Base-by-base conservation (phyloP, 2,888 invertebrate species). In the Harpalus rubripes region DNA sequence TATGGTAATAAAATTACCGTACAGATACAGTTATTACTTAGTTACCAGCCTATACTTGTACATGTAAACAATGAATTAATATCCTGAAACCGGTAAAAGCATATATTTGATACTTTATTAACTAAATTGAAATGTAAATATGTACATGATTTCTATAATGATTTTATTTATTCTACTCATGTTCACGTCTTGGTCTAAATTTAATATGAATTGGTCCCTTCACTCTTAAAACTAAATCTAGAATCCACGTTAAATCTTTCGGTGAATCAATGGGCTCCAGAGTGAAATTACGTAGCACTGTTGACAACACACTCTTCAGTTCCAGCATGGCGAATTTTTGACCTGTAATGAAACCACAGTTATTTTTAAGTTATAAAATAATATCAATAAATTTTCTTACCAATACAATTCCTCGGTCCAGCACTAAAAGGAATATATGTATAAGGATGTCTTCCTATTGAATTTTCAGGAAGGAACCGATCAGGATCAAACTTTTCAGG, bases 401-500 rank as follows among this genome's bases (percentile, higher is more conserved):
- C 95, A 86, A 95, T 94, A 87, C 95, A 95, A 89, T 95, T 95
- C 26, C 95, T 92, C 0, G 94, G 93, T 1, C 95, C 95, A 0
- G 94, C 95, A 88, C 95, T 95, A 86, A 95, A 95, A 0, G 95
- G 95, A 83, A 95, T 92, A 88, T 93, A 95, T 0, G 94, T 92
- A 86, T 93, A 95, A 0, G 94, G 94, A 90, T 95, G 94, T 41
- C 94, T 91, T 26, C 90, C 89, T 0, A 88, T 85, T 8, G 91
- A 89, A 87, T 93, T 93, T 88, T 95, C 94, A 0, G 94, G 93
- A 59, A 94, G 89, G 90, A 96, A 96, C 86, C 96, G 91, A 79
- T 96, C 95, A 0, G 96, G 95, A 88, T 95, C 93, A 89, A 95
- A 96, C 86, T 91, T 92, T 68, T 93, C 90, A 0, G 96, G 95